Evolutionary conservation across 2,113 vertebrate genomes (phyloP), one percentile per base, ranked within the genome.

Genomic region (Lanius ludovicianus): DNA sequence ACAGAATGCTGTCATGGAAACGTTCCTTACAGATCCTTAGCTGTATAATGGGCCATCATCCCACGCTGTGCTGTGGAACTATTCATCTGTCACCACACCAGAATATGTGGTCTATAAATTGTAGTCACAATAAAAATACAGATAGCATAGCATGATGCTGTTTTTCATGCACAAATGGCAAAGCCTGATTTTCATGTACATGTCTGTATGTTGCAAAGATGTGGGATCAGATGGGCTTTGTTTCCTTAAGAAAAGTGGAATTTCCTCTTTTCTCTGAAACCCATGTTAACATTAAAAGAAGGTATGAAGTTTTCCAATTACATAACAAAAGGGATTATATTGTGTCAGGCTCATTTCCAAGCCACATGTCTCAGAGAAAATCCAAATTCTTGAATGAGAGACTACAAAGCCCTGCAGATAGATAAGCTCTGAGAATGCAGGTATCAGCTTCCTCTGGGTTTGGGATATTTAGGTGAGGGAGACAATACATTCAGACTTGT

Each of bases 1-100:
- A 83, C 55, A 44, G 33, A 76, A 77, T 65, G 81, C 81, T 96
- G 94, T 73, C 93, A 93, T 94, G 91, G 95, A 95, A 96, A 95
- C 91, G 59, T 90, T 87, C 64, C 69, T 78, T 73, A 39, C 37
- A 82, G 84, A 64, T 69, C 74, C 50, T 82, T 52, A 41, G 91
- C n/a, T 50, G 44, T 31, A n/a, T 57, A 81, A 57, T 14, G 5
- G 11, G 41, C 62, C 76, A 28, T 74, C 80, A 67, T 86, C 60
- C 82, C 75, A 85, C 11, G 15, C 85, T 77, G 30, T 37, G 85
- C 82, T 8, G 22, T 8, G 10, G 27, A 60, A 30, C 20, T 19
- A 37, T 68, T 90, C 33, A 55, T 82, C 80, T 76, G 31, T 78
- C 70, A 53, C 46, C 46, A 68, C 37, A 33, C 11, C 39, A 56